These are phyloP conservation scores for Spea multiplicata DNA, from an alignment of 2,113 vertebrate genomes.

Conservation along the genomic window DNA sequence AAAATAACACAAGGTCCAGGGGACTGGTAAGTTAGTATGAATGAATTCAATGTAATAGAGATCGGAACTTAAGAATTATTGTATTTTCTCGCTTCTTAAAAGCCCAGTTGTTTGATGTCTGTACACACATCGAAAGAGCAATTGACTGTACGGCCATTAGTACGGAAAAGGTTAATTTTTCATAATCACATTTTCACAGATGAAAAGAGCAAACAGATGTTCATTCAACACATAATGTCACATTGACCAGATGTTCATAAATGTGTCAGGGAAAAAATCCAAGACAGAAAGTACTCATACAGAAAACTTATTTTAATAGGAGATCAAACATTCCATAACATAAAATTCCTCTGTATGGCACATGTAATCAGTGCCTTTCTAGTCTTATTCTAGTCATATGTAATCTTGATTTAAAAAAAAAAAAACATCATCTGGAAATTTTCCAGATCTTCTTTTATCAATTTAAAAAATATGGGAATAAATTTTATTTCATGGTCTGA, in stretches of 20 bases:
- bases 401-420: no score
- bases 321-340: slow-evolving; percentile 7
- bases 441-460: no score
- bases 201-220: slow-evolving; percentile 47
- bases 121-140: slow-evolving; percentile 18
- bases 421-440: no score
- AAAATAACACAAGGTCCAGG: background rate
- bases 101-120: slow-evolving; percentile 27
- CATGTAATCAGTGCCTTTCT: background rate
- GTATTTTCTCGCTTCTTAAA: slow-evolving; percentile 8
- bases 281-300: slow-evolving; percentile 20
- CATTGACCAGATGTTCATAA: slow-evolving; percentile 45
- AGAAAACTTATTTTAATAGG: slow-evolving; percentile 3
- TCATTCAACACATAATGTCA: slow-evolving; percentile 35
- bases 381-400: background rate
- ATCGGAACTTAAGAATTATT: slow-evolving; percentile 2
- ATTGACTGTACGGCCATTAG: slow-evolving; percentile 20
- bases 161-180: slow-evolving; percentile 39
- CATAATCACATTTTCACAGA: slow-evolving; percentile 44
- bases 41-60: slow-evolving; percentile 36
- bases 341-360: background rate
- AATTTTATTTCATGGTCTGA: no score
- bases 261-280: slow-evolving; percentile 30
- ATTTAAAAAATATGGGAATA: no score
- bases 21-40: slow-evolving; percentile 26